These are phyloP conservation scores for Oophaga sylvatica DNA, from an alignment of 2,797 vertebrate genomes.

Conservation along the genomic window DNA sequence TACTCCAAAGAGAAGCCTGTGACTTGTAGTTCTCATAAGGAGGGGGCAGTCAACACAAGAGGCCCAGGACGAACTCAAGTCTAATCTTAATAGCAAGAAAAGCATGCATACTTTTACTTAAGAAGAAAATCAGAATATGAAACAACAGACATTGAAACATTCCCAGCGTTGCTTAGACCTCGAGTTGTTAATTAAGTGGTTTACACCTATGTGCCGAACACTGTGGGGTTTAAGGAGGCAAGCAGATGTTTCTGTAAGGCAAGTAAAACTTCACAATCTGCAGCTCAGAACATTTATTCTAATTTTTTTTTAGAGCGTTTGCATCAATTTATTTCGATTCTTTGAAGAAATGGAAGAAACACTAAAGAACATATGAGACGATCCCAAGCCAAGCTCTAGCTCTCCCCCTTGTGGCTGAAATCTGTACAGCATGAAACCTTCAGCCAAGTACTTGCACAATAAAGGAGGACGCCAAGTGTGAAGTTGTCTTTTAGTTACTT, in stretches of 20 bases:
- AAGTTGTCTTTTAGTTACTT: too few relatives aligned
- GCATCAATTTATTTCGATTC: constrained; percentile 25
- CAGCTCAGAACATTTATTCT: constrained; percentile 39
- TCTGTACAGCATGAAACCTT: not conserved
- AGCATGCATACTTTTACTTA: not conserved
- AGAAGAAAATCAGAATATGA: constrained; percentile 16
- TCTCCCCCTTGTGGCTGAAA: constrained; percentile 41
- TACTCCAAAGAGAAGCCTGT: not conserved
- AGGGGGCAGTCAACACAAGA: not conserved
- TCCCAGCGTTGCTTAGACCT: constrained; percentile 11
- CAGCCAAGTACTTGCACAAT: not conserved
- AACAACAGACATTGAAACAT: constrained; percentile 1
- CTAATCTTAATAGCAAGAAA: not conserved
- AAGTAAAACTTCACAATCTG: constrained; percentile 49
- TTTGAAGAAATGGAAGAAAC: constrained; percentile 14
- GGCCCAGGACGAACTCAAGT: not conserved
- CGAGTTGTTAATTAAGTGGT: constrained; percentile 51
- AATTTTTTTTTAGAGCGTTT: constrained; percentile 44
- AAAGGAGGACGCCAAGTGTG: not conserved
- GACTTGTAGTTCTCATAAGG: not conserved
- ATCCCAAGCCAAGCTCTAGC: not conserved
- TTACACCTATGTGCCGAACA: constrained; percentile 45
- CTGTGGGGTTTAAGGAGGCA: constrained; percentile 38
- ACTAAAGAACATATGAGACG: not conserved
- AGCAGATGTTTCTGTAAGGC: constrained; percentile 48